Evolutionary conservation across 1,140 invertebrate species (phyloP).

Genomic region (Saxidomus purpurata): DNA sequence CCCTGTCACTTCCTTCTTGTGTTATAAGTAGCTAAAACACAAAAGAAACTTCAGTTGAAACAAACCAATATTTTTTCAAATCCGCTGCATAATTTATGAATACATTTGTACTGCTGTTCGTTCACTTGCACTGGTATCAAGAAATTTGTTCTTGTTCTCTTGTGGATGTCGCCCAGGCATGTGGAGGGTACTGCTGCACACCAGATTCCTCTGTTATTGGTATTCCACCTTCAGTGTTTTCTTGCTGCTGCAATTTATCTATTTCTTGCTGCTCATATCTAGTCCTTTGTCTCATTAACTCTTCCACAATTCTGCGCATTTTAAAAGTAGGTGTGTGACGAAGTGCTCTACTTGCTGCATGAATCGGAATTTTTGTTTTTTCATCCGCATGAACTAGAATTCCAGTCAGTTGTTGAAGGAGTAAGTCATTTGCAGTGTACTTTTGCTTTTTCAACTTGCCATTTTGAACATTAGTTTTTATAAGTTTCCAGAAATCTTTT

Average conservation of each 20-base stretch:
- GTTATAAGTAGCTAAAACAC: too few species aligned
- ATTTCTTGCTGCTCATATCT: conserved; percentile 80
- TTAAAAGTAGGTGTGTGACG: conserved; percentile 83
- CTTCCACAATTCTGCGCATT: conserved; percentile 81
- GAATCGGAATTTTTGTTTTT: conserved; percentile 74
- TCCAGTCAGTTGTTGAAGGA: conserved; percentile 78
- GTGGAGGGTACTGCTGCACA: not conserved
- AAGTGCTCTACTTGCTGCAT: conserved; percentile 77
- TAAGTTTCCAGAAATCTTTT: conserved; percentile 73
- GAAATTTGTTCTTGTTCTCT: conserved; percentile 13
- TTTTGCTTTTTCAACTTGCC: conserved; percentile 62
- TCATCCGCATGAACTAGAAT: conserved; percentile 70
- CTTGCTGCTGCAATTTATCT: conserved; percentile 76
- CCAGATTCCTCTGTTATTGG: not conserved
- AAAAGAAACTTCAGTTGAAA: too few species aligned
- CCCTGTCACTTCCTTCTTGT: too few species aligned
- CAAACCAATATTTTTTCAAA: too few species aligned
- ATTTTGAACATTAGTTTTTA: conserved; percentile 68
- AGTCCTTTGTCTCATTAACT: conserved; percentile 78
- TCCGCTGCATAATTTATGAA: too few species aligned
- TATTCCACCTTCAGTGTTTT: conserved; percentile 17
- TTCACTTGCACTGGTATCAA: not conserved
- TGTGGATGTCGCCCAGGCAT: not conserved
- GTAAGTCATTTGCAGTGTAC: conserved; percentile 75
- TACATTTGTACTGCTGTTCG: too few species aligned